Evolutionary conservation across 2,113 vertebrate genomes (phyloP).

Genomic region (Bos indicus): DNA sequence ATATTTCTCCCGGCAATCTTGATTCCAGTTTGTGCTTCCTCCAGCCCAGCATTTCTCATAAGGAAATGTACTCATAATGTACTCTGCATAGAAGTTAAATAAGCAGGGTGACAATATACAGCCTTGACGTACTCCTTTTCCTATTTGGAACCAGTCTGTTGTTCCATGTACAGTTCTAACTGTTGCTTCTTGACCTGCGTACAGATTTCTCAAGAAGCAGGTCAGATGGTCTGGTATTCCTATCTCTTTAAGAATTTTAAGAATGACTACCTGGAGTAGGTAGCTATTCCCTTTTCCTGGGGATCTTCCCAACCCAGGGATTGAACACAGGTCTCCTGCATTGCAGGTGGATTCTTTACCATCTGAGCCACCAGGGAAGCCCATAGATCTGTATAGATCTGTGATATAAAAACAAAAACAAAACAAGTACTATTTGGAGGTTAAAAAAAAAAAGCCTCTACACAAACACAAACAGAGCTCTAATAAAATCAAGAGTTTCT

Average conservation of each 20-base stretch:
- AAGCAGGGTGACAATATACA: neutral
- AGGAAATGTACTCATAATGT: neutral
- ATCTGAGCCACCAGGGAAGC: neutral
- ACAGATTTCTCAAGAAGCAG: neutral
- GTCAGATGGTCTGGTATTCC: neutral
- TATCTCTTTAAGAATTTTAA: neutral
- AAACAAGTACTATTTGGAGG: neutral
- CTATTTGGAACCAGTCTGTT: neutral
- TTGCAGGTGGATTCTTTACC: neutral
- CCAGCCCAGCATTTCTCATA: neutral
- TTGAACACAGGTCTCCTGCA: neutral
- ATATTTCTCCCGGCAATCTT: neutral
- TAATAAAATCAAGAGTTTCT: neutral
- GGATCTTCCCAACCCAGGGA: neutral
- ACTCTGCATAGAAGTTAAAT: neutral
- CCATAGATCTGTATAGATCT: neutral
- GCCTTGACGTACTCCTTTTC: fast-evolving
- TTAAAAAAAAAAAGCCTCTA: neutral
- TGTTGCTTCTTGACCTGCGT: neutral
- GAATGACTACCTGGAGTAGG: neutral
- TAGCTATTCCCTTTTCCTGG: neutral
- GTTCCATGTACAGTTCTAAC: neutral
- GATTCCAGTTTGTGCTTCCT: neutral
- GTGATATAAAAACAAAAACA: neutral
- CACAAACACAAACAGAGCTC: neutral